Evolutionary conservation across 2,797 vertebrate species (phyloP).

Genomic region (Anabas testudineus): DNA sequence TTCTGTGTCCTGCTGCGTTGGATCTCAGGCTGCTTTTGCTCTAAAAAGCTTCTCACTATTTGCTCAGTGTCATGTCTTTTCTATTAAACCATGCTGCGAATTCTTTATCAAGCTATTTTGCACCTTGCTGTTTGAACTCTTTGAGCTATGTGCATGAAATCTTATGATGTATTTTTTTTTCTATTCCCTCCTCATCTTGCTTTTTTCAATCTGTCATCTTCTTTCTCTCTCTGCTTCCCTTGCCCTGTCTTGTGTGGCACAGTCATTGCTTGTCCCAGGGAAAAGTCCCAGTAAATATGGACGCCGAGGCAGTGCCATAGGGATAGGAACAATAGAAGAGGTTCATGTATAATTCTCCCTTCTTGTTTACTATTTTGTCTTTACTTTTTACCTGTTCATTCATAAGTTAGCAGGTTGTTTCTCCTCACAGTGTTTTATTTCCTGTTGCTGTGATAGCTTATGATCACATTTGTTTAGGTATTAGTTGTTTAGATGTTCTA

Average conservation of each 20-base stretch:
- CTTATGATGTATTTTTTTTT: constrained; percentile 67
- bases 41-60: constrained; percentile 34
- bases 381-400: constrained; percentile 35
- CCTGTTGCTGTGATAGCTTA: constrained; percentile 23
- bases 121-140: constrained; percentile 61
- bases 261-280: constrained; percentile 99
- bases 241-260: constrained; percentile 75
- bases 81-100: constrained; percentile 25
- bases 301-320: constrained; percentile 99
- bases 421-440: constrained; percentile 23
- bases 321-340: constrained; percentile 99
- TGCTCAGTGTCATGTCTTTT: constrained; percentile 36
- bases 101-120: constrained; percentile 47
- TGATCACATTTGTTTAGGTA: constrained; percentile 1
- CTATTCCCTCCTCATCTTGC: constrained; percentile 68
- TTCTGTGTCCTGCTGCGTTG: constrained; percentile 42
- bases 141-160: constrained; percentile 67
- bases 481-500: neutral
- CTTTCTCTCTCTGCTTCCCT: constrained; percentile 60
- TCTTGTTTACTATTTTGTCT: constrained; percentile 48
- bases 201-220: constrained; percentile 59
- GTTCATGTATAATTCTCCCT: constrained; percentile 88
- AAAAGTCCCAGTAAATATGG: constrained; percentile 96
- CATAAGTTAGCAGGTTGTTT: constrained; percentile 16
- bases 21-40: constrained; percentile 44